Percentiles rank a stretch among this genome's conserved stretches.
phyloP scores from a whole-genome alignment of 2,113 vertebrate species.

The Solea solea region DNA sequence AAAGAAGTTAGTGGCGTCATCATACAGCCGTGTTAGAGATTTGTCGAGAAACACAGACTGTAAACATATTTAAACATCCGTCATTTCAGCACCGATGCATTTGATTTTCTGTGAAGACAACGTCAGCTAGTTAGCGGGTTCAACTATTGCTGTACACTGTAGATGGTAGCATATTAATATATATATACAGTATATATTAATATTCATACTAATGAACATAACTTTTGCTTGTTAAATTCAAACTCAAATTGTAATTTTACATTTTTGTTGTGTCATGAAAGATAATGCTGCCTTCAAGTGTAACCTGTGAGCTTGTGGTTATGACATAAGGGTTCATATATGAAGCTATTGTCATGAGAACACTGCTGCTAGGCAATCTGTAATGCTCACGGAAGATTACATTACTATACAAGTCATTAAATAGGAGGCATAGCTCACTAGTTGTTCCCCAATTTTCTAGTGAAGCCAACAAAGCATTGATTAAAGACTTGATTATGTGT shows the following conservation, averaged over 20 bases:
- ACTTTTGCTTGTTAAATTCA: constrained; percentile 27
- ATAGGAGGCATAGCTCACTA: too few relatives aligned
- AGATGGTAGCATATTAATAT: constrained; percentile 4
- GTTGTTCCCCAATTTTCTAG: too few relatives aligned
- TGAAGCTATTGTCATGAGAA: neutral
- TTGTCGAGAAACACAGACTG: neutral
- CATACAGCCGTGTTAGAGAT: neutral
- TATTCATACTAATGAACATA: neutral
- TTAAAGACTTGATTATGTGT: too few relatives aligned
- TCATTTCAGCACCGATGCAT: neutral
- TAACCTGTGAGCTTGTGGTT: neutral
- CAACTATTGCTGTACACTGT: neutral
- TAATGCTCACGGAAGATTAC: too few relatives aligned
- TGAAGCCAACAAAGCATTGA: too few relatives aligned
- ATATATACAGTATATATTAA: neutral
- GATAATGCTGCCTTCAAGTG: constrained; percentile 14
- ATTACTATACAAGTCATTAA: too few relatives aligned
- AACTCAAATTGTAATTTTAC: neutral
- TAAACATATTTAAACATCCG: neutral
- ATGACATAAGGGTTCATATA: neutral
- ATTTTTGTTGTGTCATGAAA: neutral
- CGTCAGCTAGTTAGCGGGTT: neutral
- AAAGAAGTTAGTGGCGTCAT: neutral
- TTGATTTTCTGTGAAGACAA: neutral
- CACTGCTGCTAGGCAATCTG: too few relatives aligned